phyloP scores from a whole-genome alignment of 1,140 invertebrate genomes.

The Drosophila sproati region DNA sequence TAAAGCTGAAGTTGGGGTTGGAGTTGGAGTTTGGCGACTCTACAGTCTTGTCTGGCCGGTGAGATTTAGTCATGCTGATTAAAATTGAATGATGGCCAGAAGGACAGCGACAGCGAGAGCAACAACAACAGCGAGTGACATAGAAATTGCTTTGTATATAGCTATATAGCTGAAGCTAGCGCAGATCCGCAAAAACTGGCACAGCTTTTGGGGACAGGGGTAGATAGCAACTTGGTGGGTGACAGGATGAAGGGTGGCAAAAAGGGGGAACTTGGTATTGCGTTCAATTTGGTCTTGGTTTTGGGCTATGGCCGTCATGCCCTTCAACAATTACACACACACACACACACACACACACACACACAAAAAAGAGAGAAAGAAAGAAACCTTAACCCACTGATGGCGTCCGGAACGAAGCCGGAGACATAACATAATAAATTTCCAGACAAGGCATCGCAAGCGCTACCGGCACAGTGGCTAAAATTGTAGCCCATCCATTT shows the following conservation, averaged over 20 bases:
- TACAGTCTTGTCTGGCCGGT: slow-evolving; percentile 19
- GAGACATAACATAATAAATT: slow-evolving; percentile 80
- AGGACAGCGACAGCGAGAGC: slow-evolving; percentile 18
- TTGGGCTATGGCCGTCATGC: slow-evolving; percentile 38
- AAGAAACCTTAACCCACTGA: slow-evolving; percentile 74
- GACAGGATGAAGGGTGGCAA: background rate
- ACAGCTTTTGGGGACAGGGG: background rate
- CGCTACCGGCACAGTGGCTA: slow-evolving; percentile 25
- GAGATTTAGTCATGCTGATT: slow-evolving; percentile 69
- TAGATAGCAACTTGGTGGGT: background rate
- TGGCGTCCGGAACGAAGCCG: slow-evolving; percentile 63
- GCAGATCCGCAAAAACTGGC: slow-evolving; percentile 5
- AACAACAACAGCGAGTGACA: slow-evolving; percentile 39
- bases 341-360: slow-evolving; percentile 15
- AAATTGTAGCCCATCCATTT: background rate
- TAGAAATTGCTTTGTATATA: slow-evolving; percentile 39
- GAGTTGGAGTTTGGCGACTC: background rate
- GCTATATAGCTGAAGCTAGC: background rate
- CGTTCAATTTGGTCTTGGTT: slow-evolving; percentile 22
- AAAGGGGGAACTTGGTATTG: slow-evolving; percentile 27
- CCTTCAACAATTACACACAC: slow-evolving; percentile 48
- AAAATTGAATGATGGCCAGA: slow-evolving; percentile 74
- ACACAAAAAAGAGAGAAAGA: slow-evolving; percentile 14
- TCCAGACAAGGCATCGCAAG: slow-evolving; percentile 59
- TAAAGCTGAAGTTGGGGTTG: background rate